Conservation (phyloP, 1,140 invertebrate species). For the Kradibia gibbosae region DNA sequence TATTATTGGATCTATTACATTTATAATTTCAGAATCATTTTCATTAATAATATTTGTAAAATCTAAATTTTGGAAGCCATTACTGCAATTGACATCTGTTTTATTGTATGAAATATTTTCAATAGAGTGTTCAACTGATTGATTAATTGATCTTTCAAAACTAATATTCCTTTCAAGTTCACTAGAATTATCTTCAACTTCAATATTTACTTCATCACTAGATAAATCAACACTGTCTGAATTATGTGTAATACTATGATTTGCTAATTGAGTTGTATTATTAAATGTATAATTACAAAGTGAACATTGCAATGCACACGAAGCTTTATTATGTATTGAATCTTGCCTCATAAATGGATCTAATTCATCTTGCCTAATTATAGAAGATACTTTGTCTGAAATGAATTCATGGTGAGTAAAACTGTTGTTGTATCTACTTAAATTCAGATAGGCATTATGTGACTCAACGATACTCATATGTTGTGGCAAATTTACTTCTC, state of each 20-base stretch:
- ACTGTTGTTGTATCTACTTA: slow-evolving; percentile 54
- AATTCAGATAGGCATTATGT: slow-evolving; percentile 61
- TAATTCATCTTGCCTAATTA: slow-evolving; percentile 52
- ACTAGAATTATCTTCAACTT: slow-evolving; percentile 63
- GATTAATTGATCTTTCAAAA: slow-evolving; percentile 56
- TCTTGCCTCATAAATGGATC: slow-evolving; percentile 53
- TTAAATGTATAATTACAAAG: slow-evolving; percentile 64
- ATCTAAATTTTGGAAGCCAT: slow-evolving; percentile 55
- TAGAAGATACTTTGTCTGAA: slow-evolving; percentile 45
- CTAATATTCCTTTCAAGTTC: slow-evolving; percentile 56
- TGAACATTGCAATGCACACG: slow-evolving; percentile 65
- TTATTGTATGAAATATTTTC: slow-evolving; percentile 59
- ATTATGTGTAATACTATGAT: slow-evolving; percentile 62
- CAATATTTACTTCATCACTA: slow-evolving; percentile 62
- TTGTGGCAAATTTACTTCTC: slow-evolving; percentile 60
- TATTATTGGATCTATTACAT: neutral
- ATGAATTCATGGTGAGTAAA: slow-evolving; percentile 41
- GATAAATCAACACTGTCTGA: slow-evolving; percentile 60
- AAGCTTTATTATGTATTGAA: slow-evolving; percentile 51
- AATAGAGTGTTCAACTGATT: slow-evolving; percentile 55
- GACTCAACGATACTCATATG: slow-evolving; percentile 67
- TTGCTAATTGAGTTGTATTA: slow-evolving; percentile 63
- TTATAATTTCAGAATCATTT: slow-evolving; percentile 20
- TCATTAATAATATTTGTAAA: slow-evolving; percentile 27
- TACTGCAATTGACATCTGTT: slow-evolving; percentile 47